Evolutionary conservation across 1,140 invertebrate species (phyloP).

Genomic region (Manduca sexta): DNA sequence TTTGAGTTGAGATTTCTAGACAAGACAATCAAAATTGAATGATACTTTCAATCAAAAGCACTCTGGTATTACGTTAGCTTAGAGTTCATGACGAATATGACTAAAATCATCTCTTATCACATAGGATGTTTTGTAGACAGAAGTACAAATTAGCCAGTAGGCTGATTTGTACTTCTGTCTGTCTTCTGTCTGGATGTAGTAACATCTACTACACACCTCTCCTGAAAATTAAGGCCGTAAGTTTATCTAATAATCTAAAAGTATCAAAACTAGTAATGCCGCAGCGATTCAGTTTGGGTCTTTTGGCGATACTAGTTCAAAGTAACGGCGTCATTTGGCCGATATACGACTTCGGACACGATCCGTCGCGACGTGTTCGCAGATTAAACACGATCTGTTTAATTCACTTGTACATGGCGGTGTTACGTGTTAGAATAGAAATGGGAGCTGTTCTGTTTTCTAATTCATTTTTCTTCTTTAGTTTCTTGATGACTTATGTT

Average conservation of each 20-base stretch:
- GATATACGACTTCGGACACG: slow-evolving; percentile 36
- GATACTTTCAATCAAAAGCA: too few species aligned
- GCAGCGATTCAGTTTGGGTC: slow-evolving; percentile 28
- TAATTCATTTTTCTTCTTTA: neutral
- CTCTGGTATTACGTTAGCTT: too few species aligned
- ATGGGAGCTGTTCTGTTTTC: neutral
- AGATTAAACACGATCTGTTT: slow-evolving; percentile 41
- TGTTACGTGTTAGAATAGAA: slow-evolving; percentile 29
- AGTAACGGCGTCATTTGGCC: slow-evolving; percentile 45
- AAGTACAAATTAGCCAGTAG: too few species aligned
- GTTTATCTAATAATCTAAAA: slow-evolving; percentile 9
- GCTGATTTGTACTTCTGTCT: too few species aligned
- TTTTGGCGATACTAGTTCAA: slow-evolving; percentile 42
- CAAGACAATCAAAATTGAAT: too few species aligned
- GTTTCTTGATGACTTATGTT: neutral
- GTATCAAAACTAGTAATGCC: slow-evolving; percentile 22
- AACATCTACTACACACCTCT: too few species aligned
- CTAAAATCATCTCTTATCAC: too few species aligned
- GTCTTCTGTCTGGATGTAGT: too few species aligned
- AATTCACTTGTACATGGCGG: slow-evolving; percentile 39
- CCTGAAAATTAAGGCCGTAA: too few species aligned
- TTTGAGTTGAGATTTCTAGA: too few species aligned
- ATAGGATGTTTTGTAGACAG: too few species aligned
- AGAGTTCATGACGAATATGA: too few species aligned
- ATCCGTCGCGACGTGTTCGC: slow-evolving; percentile 33